phyloP scores from a whole-genome alignment of 2,797 vertebrate genomes.

The Crossoptilon crossoptilon region DNA sequence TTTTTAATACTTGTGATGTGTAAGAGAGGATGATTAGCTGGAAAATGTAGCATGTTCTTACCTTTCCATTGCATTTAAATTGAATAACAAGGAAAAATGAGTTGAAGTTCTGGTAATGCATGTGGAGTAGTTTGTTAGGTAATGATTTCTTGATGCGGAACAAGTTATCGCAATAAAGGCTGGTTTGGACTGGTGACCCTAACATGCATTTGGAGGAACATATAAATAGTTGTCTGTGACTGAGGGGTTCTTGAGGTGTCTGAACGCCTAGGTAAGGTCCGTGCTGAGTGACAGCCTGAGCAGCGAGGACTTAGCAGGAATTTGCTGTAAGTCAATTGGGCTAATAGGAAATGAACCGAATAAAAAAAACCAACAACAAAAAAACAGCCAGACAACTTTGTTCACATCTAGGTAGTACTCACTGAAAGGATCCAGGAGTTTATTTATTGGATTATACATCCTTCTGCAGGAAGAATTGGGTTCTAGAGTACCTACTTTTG shows the following conservation, averaged over 20 bases:
- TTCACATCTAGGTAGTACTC: not conserved
- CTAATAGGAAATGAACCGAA: not conserved
- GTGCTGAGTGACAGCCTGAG: rapidly evolving
- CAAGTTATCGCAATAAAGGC: not conserved
- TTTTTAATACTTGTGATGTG: not conserved
- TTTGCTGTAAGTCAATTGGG: not conserved
- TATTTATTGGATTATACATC: not conserved
- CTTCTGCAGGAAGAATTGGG: not conserved
- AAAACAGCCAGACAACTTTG: not conserved
- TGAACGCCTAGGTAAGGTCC: not conserved
- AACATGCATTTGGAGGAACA: no score
- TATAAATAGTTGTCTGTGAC: rapidly evolving
- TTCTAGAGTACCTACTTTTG: not conserved
- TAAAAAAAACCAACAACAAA: not conserved
- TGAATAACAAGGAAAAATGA: not conserved
- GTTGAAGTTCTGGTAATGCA: not conserved
- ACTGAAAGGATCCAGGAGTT: not conserved
- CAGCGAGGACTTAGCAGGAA: not conserved
- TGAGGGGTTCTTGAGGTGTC: not conserved
- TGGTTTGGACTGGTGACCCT: not conserved
- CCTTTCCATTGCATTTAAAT: not conserved
- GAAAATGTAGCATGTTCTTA: not conserved
- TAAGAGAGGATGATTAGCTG: not conserved
- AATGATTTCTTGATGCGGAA: not conserved
- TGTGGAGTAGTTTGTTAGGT: not conserved